Evolutionary conservation across 2,113 vertebrate genomes (phyloP).

Genomic region (Coregonus clupeaformis): DNA sequence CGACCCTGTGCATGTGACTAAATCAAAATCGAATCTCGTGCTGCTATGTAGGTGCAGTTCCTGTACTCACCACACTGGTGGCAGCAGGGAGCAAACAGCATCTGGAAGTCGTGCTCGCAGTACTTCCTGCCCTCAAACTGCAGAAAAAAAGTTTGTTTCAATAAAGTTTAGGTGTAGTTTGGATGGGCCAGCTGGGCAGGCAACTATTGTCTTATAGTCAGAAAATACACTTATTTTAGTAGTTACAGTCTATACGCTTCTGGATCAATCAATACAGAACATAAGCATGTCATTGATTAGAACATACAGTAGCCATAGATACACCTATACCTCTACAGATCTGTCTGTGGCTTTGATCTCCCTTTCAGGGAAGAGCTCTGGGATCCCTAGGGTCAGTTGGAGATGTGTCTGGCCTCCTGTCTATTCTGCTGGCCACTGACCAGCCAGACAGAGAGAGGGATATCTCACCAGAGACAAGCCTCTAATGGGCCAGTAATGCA

Average conservation of each 20-base stretch:
- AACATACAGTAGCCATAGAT: no score
- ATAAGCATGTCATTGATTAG: no score
- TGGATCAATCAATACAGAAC: no score
- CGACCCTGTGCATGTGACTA: no score
- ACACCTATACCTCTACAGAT: neutral
- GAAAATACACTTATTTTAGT: no score
- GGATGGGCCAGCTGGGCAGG: no score
- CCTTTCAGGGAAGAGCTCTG: conserved; percentile 7
- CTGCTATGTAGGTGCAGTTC: neutral
- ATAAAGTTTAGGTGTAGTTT: no score
- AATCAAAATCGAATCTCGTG: no score
- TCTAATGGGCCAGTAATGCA: conserved; percentile 30
- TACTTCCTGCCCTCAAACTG: conserved; percentile 99
- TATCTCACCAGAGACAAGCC: neutral
- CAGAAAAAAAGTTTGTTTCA: conserved; percentile 36
- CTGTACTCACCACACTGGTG: conserved; percentile 93
- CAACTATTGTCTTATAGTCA: no score
- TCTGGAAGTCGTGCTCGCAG: conserved; percentile 98
- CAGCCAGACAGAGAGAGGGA: neutral
- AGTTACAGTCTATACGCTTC: no score
- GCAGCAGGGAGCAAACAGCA: conserved; percentile 98
- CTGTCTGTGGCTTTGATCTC: conserved; percentile 12
- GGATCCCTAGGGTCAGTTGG: conserved; percentile 6
- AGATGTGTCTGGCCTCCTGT: conserved; percentile 26
- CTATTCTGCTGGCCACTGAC: conserved; percentile 1